Conservation (phyloP, 37 sponge, comb jelly and placozoan species). For the Geodia barretti region DNA sequence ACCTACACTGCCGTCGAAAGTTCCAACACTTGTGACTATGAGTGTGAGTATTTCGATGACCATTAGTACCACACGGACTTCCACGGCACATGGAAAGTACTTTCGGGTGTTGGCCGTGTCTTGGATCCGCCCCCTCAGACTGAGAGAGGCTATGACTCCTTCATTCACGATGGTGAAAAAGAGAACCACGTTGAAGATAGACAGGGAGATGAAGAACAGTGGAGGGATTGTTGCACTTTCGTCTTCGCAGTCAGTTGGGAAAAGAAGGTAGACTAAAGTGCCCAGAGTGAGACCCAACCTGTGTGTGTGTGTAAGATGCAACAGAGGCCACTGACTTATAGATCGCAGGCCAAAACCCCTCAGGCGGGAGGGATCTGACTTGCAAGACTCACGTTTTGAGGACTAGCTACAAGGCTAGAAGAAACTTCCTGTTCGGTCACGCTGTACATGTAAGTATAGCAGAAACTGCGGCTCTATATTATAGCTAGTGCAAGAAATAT, state of each 20-base stretch:
- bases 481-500: no score
- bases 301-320: no score
- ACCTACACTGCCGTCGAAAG: not conserved
- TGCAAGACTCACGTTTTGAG: no score
- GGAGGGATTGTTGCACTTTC: not conserved
- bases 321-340: no score
- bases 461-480: no score
- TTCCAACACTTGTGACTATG: slow-evolving; percentile 2
- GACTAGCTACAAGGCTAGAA: no score
- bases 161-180: slow-evolving; percentile 2
- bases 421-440: no score
- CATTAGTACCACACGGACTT: not conserved
- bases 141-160: slow-evolving; percentile 12
- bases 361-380: no score
- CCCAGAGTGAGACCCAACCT: not conserved
- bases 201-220: slow-evolving; percentile 33
- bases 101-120: slow-evolving; percentile 5
- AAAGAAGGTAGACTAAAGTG: not conserved
- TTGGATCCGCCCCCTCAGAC: slow-evolving; percentile 4
- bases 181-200: not conserved
- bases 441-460: no score
- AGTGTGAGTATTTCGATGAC: not conserved
- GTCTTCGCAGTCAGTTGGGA: not conserved
- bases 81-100: not conserved
- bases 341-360: no score